These are phyloP conservation scores for Phortica okadai DNA, from an alignment of 2,888 invertebrate genomes.

Conservation along the genomic window DNA sequence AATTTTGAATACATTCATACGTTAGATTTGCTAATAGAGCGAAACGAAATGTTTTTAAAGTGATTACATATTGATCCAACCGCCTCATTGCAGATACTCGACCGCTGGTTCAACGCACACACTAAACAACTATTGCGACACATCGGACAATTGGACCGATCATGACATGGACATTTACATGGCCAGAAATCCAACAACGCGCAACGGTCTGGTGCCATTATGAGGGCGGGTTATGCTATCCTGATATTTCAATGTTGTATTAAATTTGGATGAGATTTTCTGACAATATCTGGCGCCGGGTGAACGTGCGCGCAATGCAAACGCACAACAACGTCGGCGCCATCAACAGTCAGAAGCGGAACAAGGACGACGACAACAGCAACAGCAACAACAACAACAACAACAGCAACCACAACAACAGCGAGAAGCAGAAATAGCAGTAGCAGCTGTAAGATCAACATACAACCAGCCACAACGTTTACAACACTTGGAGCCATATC, in stretches of 20 bases:
- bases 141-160: slow-evolving; percentile 95
- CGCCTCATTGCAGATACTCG: slow-evolving; percentile 77
- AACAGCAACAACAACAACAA: slow-evolving; percentile 45
- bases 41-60: neutral
- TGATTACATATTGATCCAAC: neutral
- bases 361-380: slow-evolving; percentile 43
- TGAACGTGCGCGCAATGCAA: slow-evolving; percentile 40
- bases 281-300: slow-evolving; percentile 75
- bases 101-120: slow-evolving; percentile 89
- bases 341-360: slow-evolving; percentile 39
- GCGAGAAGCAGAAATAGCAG: slow-evolving; percentile 37
- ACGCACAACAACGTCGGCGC: slow-evolving; percentile 34
- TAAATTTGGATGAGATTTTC: slow-evolving; percentile 76
- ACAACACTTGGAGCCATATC: slow-evolving; percentile 36
- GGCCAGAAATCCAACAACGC: slow-evolving; percentile 92
- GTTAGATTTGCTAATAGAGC: slow-evolving; percentile 17
- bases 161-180: slow-evolving; percentile 97
- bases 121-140: slow-evolving; percentile 90
- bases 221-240: slow-evolving; percentile 78
- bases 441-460: slow-evolving; percentile 50
- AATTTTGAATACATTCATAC: slow-evolving; percentile 9
- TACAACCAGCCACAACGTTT: slow-evolving; percentile 54
- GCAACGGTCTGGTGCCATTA: slow-evolving; percentile 90
- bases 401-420: slow-evolving; percentile 52
- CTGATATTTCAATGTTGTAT: slow-evolving; percentile 77